Conservation (phyloP, 2,113 vertebrate genomes). For the Alexandromys fortis region DNA sequence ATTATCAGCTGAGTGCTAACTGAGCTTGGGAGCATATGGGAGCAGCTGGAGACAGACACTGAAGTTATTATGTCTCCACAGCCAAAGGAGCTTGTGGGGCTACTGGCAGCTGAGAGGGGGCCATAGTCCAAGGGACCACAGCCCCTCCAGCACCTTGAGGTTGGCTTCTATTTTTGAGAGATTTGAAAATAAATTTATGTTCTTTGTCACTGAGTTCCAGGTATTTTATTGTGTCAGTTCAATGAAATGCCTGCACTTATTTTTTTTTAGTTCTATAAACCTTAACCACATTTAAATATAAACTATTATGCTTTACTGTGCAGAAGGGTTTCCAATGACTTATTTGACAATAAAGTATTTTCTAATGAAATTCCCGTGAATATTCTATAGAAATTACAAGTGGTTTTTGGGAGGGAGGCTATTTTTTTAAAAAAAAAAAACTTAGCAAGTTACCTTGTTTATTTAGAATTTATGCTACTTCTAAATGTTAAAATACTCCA, state of each 20-base stretch:
- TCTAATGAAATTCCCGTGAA: neutral
- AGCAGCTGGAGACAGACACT: neutral
- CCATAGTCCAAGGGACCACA: neutral
- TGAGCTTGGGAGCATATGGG: neutral
- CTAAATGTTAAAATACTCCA: neutral
- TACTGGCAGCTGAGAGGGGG: neutral
- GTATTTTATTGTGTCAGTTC: neutral
- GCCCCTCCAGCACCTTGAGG: neutral
- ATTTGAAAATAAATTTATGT: neutral
- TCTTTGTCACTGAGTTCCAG: neutral
- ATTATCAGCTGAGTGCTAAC: neutral
- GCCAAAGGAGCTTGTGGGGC: neutral
- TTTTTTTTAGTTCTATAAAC: neutral
- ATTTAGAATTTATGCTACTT: neutral
- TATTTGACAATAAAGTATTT: neutral
- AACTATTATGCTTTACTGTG: neutral
- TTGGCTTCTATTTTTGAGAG: neutral
- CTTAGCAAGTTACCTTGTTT: neutral
- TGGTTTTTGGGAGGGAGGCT: neutral
- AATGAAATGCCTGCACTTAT: neutral
- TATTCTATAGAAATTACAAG: neutral
- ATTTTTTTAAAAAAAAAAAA: neutral
- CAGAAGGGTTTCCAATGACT: neutral
- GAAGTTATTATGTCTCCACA: neutral
- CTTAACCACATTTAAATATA: neutral